phyloP scores from a whole-genome alignment of 2,113 vertebrate genomes.

The Hassar affinis region DNA sequence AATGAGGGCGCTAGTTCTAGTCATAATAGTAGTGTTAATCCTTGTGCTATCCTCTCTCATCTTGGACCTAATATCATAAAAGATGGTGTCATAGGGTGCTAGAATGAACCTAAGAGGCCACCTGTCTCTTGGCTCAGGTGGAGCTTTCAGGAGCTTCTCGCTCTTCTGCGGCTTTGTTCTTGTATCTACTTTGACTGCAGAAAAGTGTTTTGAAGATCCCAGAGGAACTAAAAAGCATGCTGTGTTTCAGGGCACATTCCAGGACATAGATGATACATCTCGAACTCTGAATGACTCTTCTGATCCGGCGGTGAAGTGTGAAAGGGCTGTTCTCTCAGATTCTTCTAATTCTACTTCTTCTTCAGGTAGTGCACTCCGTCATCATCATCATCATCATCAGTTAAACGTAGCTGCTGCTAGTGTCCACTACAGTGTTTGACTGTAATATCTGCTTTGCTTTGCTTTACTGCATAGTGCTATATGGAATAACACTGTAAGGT shows the following conservation, averaged over 20 bases:
- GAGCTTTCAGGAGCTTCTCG: background rate
- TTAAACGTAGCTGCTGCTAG: background rate
- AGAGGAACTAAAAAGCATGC: background rate
- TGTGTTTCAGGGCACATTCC: conserved; percentile 49
- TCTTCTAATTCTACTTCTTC: conserved; percentile 31
- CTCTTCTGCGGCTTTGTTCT: background rate
- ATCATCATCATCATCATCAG: background rate
- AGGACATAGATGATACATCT: conserved; percentile 27
- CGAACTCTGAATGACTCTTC: conserved; percentile 43
- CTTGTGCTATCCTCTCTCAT: too few relatives aligned
- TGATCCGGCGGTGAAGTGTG: conserved; percentile 17
- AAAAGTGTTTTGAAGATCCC: background rate
- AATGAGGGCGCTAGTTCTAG: background rate
- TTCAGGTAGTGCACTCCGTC: conserved; percentile 46
- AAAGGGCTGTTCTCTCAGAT: conserved; percentile 3
- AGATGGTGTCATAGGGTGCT: background rate
- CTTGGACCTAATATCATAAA: too few relatives aligned
- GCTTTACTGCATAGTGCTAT: background rate
- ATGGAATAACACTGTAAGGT: background rate
- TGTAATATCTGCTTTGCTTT: background rate
- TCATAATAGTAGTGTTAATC: background rate
- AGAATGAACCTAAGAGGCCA: background rate
- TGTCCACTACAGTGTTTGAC: background rate
- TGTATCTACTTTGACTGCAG: background rate
- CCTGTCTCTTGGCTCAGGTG: background rate